Percentiles rank a stretch among this genome's conserved stretches.
Evolutionary conservation across 1,140 invertebrate genomes (phyloP).

Genomic region (Myzus persicae): DNA sequence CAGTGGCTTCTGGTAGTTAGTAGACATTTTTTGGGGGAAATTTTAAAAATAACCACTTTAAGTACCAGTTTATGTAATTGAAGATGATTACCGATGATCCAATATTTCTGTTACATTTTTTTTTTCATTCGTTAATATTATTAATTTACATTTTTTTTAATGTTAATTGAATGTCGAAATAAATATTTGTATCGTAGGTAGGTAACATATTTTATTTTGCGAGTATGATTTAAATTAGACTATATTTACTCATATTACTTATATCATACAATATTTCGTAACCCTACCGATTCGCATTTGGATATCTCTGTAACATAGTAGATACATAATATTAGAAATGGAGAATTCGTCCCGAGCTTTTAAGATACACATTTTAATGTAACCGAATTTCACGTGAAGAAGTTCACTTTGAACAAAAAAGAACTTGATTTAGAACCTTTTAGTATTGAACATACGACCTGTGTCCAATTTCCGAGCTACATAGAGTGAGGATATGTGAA

Average conservation of each 20-base stretch:
- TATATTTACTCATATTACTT: too few species aligned
- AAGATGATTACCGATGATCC: too few species aligned
- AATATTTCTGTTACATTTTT: too few species aligned
- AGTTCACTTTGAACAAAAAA: constrained; percentile 1
- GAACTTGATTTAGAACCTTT: not conserved
- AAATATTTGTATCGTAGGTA: too few species aligned
- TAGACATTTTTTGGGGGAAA: too few species aligned
- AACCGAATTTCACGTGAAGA: not conserved
- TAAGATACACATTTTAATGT: constrained; percentile 8
- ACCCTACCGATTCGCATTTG: not conserved
- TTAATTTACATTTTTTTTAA: not conserved
- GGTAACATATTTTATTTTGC: too few species aligned
- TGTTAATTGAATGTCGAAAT: not conserved
- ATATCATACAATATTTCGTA: too few species aligned
- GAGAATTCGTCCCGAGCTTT: not conserved
- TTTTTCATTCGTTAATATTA: not conserved
- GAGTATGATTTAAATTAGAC: too few species aligned
- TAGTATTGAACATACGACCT: not conserved
- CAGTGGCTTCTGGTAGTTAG: not conserved
- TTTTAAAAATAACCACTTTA: not conserved
- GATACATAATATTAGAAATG: not conserved
- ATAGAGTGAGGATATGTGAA: not conserved
- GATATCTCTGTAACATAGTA: not conserved
- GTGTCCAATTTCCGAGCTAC: not conserved
- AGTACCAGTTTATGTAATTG: not conserved